These are phyloP conservation scores for Geopemphigus sp. DNA, from an alignment of 1,140 invertebrate genomes.

Conservation along the genomic window DNA sequence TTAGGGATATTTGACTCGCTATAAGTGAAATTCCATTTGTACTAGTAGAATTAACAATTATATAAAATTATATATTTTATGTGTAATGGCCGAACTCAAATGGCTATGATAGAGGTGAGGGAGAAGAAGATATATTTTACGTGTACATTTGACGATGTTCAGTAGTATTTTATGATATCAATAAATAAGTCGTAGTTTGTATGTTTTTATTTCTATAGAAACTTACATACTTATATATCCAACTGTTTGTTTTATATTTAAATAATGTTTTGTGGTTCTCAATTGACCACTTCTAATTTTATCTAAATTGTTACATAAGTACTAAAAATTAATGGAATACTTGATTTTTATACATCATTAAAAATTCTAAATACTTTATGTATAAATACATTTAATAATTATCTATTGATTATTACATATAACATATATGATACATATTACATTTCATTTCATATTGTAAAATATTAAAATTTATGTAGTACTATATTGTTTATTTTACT, in stretches of 20 bases:
- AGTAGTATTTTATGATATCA: no score
- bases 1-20: not conserved
- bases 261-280: no score
- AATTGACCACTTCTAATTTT: no score
- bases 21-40: no score
- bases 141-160: not conserved
- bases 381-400: not conserved
- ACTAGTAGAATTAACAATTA: no score
- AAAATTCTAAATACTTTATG: not conserved
- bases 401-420: not conserved
- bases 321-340: not conserved
- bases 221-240: not conserved
- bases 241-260: no score
- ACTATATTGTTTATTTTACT: constrained; percentile 1
- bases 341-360: not conserved
- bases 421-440: not conserved
- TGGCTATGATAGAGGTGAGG: no score
- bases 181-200: no score
- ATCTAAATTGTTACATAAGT: not conserved
- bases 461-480: not conserved
- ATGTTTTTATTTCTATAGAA: not conserved
- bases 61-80: no score
- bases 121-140: no score
- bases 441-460: not conserved
- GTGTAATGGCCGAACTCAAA: no score